Conservation (phyloP, 2,113 vertebrate genomes). For the Sigmodon hispidus region DNA sequence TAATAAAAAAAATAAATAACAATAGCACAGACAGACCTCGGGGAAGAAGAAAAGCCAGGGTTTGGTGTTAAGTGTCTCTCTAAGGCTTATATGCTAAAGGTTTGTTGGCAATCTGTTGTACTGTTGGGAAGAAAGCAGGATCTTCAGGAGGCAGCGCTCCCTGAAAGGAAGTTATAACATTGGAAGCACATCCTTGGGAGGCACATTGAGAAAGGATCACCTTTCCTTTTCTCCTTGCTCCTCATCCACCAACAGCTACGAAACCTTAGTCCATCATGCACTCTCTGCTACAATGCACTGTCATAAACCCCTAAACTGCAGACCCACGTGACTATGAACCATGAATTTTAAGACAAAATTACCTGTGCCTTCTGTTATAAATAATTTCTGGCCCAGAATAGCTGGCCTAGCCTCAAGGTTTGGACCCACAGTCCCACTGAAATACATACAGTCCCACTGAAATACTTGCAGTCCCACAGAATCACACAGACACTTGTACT, state of each 20-base stretch:
- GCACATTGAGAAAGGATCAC: no score
- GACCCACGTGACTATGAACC: neutral
- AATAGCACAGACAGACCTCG: neutral
- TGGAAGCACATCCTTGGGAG: no score
- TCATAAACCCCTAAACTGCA: neutral
- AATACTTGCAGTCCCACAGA: no score
- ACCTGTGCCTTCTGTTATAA: no score
- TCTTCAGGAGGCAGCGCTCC: no score
- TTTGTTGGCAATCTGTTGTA: neutral
- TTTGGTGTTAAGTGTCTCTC: neutral
- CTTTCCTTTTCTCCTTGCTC: neutral
- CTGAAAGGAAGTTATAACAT: neutral
- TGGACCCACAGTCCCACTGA: no score
- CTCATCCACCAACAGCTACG: neutral
- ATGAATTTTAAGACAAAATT: neutral
- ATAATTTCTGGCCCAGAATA: no score
- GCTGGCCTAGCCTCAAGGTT: no score
- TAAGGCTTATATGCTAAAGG: neutral
- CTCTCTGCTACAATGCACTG: neutral
- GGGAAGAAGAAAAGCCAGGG: neutral
- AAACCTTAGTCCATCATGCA: neutral
- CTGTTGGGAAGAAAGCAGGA: neutral
- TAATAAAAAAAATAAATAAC: no score
- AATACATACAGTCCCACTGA: no score
- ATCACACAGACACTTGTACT: no score